Evolutionary conservation across 35 echinoderm and acorn worm genomes (phyloP).

Genomic region (Apostichopus californicus): DNA sequence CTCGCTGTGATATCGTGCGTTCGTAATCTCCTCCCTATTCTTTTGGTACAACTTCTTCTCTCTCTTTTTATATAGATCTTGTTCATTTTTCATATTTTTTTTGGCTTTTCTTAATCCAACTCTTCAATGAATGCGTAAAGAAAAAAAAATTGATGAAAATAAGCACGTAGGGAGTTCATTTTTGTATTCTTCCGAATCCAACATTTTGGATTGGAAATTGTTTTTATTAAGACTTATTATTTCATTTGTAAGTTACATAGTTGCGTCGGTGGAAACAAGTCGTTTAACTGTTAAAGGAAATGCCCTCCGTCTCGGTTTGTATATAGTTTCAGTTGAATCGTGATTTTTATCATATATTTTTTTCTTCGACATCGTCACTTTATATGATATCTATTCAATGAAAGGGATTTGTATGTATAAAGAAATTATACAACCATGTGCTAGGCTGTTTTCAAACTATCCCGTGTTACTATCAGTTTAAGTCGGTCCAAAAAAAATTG

Average conservation of each 20-base stretch:
- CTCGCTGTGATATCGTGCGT: conserved; percentile 25
- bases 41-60: neutral
- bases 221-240: conserved; percentile 43
- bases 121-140: conserved; percentile 38
- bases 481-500: too few species aligned
- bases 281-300: too few species aligned
- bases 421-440: too few species aligned
- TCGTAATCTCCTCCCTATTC: neutral
- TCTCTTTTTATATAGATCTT: neutral
- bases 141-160: neutral
- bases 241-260: conserved; percentile 10
- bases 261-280: conserved; percentile 1
- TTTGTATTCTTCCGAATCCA: neutral
- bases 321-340: too few species aligned
- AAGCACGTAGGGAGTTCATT: conserved; percentile 18
- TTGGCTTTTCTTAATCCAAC: neutral
- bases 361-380: too few species aligned
- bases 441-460: too few species aligned
- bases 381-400: too few species aligned
- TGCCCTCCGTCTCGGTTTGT: too few species aligned
- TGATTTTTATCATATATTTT: too few species aligned
- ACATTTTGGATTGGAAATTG: conserved; percentile 25
- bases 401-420: too few species aligned
- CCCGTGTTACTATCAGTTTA: too few species aligned
- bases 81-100: neutral